Evolutionary conservation across 1,140 invertebrate genomes (phyloP).

Genomic region (Laupala kohalensis): DNA sequence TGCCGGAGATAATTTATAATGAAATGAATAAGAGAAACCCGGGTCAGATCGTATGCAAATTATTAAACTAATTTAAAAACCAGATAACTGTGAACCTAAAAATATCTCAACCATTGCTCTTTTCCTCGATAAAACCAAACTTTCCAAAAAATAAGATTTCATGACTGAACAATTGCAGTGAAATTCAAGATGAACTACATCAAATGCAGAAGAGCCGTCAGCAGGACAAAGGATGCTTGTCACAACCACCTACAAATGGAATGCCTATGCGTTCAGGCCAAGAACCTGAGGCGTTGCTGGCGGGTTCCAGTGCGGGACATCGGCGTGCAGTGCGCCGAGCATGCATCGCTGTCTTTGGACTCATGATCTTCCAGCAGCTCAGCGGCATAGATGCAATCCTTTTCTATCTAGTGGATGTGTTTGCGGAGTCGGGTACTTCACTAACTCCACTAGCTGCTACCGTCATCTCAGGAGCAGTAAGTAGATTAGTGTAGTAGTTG

Average conservation of each 20-base stretch:
- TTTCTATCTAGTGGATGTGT: conserved; percentile 36
- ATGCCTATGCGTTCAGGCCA: neutral
- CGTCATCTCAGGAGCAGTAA: neutral
- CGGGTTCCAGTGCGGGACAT: neutral
- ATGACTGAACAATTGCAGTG: neutral
- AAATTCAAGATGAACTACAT: conserved; percentile 16
- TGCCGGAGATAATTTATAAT: too few species aligned
- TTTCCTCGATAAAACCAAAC: neutral
- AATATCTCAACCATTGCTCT: neutral
- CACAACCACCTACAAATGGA: neutral
- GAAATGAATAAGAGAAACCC: too few species aligned
- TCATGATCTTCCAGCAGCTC: conserved; percentile 36
- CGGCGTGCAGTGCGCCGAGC: conserved; percentile 20
- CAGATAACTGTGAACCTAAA: neutral
- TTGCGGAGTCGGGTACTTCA: conserved; percentile 20
- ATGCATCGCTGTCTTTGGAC: conserved; percentile 19
- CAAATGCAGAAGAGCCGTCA: neutral
- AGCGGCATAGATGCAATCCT: conserved; percentile 36
- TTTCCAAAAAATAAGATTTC: neutral
- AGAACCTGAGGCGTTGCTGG: neutral
- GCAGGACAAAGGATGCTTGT: neutral
- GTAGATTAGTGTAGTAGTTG: too few species aligned
- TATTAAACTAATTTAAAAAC: neutral
- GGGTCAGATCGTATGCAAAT: neutral
- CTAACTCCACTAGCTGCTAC: neutral